A percentile compares a stretch with the other conserved stretches of the same genome.
phyloP scores from a whole-genome alignment of 2,888 invertebrate species.

The Oligia latruncula region DNA sequence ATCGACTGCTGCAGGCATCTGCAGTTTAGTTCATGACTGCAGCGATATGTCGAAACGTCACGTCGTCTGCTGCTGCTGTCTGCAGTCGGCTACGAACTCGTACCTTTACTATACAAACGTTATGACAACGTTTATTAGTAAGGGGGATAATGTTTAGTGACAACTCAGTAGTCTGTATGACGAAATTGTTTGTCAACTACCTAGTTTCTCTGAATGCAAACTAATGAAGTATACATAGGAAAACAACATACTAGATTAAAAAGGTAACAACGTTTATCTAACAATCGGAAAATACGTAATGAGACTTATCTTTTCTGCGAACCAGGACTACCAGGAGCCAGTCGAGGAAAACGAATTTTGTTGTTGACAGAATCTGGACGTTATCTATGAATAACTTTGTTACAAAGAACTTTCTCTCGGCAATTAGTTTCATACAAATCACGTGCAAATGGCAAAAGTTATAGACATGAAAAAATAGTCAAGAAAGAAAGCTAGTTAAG shows the following conservation, averaged over 20 bases:
- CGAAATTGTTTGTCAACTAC: conserved; percentile 7
- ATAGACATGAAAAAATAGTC: neutral
- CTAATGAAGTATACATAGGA: neutral
- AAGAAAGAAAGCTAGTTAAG: neutral
- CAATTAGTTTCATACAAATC: conserved; percentile 7
- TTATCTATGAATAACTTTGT: conserved; percentile 16
- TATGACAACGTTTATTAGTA: no score
- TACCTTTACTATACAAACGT: no score
- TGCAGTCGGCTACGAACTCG: no score
- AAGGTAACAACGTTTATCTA: conserved; percentile 1
- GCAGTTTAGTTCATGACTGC: no score
- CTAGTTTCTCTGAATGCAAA: neutral
- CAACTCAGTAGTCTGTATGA: neutral
- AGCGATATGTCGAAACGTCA: no score
- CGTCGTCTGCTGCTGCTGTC: no score
- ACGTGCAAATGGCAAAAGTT: neutral
- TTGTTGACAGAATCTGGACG: neutral
- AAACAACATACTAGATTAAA: conserved; percentile 13
- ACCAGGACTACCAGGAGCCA: conserved; percentile 20
- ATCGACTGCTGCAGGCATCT: no score
- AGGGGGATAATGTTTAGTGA: neutral
- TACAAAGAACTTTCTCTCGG: neutral
- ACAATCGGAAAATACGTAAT: conserved; percentile 12
- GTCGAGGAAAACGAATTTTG: conserved; percentile 13
- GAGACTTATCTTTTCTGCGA: conserved; percentile 24